Base-by-base conservation (phyloP, 2,113 vertebrate species). In the Salvator merianae region DNA sequence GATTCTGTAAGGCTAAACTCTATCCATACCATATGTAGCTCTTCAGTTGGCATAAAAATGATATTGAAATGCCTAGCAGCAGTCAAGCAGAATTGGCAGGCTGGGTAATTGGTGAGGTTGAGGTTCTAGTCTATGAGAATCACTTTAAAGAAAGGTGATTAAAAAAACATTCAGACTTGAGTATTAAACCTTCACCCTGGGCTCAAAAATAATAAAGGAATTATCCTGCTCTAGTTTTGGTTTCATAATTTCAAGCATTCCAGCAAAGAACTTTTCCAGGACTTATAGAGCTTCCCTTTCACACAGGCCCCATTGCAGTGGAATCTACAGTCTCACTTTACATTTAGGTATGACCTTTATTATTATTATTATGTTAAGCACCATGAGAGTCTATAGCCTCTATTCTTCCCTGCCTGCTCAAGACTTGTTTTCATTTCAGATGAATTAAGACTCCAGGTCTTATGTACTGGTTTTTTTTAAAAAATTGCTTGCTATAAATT, bases 371-470 rank as follows among this genome's bases (percentile, higher is more conserved):
- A 47, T 47, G 5, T 16, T 75, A 83, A 26, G 30, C 20, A 3
- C 5, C 34, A 24, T 43, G 10, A 65, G 34, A 72, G 59, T 7
- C 16, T 55, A 32, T 77, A 40, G 47, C 32, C 63, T 53, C 53
- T 84, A 26, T 26, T 10, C 24, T 69, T 1, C 40, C 28, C 62
- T 79, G 7, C 26, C 7, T 20, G 26, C 24, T 12, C 8, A 83
- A 66, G 24, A 24, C 65, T n/a, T 59, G 20, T 2, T 77, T 84
- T 77, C 83, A 77, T 84, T 84, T 77, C 43, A 40, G 70, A 30
- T 8, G 50, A 47, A 32, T n/a, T 55, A 20, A 32, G 71, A 32
- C 38, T 47, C 66, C 4, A 40, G 50, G 36, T 38, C 34, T 55
- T 71, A 30, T 6, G 34, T 28, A 38, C 5, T 50, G 26, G 13